Percentiles rank a stretch among this genome's conserved stretches.
These are phyloP conservation scores for Epinephelus moara DNA, from an alignment of 2,113 vertebrate genomes.

Conservation along the genomic window DNA sequence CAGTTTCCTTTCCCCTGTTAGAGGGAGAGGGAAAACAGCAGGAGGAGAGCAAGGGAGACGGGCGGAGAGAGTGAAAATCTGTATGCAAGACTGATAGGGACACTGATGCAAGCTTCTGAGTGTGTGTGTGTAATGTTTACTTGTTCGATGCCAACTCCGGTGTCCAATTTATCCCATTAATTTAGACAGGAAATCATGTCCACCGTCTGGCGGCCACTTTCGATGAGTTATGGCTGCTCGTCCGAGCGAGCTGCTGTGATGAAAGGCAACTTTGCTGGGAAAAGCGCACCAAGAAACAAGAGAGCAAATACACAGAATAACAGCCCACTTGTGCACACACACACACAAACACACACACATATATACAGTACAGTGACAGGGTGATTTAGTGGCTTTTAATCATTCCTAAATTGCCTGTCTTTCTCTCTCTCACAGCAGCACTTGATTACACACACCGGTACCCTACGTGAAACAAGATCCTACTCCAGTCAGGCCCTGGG, in stretches of 20 bases:
- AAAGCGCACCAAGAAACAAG: constrained; percentile 25
- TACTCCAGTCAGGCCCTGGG: constrained; percentile 3
- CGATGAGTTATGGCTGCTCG: constrained; percentile 60
- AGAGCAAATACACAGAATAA: constrained; percentile 21
- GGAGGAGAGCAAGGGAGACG: neutral
- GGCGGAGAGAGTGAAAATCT: constrained; percentile 9
- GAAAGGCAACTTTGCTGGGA: constrained; percentile 41
- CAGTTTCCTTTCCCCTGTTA: constrained; percentile 12
- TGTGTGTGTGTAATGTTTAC: constrained; percentile 40
- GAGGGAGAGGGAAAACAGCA: constrained; percentile 11
- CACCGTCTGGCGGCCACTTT: constrained; percentile 54
- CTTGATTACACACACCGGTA: constrained; percentile 61
- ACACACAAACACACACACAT: neutral
- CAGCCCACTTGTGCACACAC: neutral
- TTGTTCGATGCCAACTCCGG: constrained; percentile 43
- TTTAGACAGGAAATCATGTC: constrained; percentile 69
- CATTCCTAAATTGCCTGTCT: constrained; percentile 66
- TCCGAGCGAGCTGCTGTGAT: constrained; percentile 43
- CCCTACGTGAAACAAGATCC: constrained; percentile 41
- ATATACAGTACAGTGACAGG: constrained; percentile 40
- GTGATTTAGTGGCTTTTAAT: constrained; percentile 75
- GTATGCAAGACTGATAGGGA: constrained; percentile 46
- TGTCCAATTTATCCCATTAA: constrained; percentile 65
- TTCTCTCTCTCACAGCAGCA: constrained; percentile 40
- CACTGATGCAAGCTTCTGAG: constrained; percentile 33